Evolutionary conservation across 1,140 invertebrate genomes (phyloP), one percentile per base, ranked within the genome.

Genomic region (Drosophila nebulosa): DNA sequence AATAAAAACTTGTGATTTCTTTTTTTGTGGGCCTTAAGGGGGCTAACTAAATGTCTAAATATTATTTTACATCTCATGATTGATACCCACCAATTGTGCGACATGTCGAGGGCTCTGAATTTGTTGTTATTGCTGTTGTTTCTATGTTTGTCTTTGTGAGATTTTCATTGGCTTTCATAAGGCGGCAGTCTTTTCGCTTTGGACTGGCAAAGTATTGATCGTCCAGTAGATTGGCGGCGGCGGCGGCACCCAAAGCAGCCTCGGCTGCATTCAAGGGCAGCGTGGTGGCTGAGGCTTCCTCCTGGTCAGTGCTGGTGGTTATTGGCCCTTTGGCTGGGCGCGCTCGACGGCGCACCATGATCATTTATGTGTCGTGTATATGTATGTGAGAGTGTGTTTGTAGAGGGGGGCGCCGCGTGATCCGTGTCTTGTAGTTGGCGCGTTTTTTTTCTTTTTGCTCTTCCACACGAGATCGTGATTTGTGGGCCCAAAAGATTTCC

Each of bases 161-260:
- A 78, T 89, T 84, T 77, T 76, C 76, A 56, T 66, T 76, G 53
- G 69, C 56, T 56, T 81, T 78, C 74, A 83, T 90, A 18, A 91
- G 66, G 65, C 90, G 90, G 56, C 90, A 91, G 65, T 91, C 90
- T 90, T 91, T 91, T 58, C 91, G 81, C 73, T 91, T 91, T 14
- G 91, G 91, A 50, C 91, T 91, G 22, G 89, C 90, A 86, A 86
- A 91, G 57, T 88, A 90, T 79, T 90, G 89, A 74, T 91, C 90
- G 57, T 91, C 90, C 42, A 90, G 64, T 26, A 88, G 30, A 36
- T 71, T 68, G 36, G 60, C 62, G n/a, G 60, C 63, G 26, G 69
- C 71, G 42, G 70, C 71, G 1, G 65, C 70, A 4, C 63, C 42
- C 14, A 32, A 4, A 10, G 60, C 74, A 3, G 71, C 70, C 4